Evolutionary conservation across 2,113 vertebrate species (phyloP).

Genomic region (Nicator chloris): DNA sequence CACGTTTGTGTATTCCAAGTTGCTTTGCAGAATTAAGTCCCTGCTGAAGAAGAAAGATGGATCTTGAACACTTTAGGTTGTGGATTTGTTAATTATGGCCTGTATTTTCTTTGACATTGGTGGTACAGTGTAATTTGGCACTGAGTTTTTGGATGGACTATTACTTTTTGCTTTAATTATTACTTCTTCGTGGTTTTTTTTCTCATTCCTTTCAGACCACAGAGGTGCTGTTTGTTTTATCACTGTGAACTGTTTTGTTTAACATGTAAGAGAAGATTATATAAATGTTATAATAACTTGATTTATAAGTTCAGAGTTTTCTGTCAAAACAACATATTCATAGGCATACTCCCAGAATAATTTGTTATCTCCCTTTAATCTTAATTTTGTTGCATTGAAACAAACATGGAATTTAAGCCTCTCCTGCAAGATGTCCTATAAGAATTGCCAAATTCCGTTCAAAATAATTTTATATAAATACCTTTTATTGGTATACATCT

Average conservation of each 20-base stretch:
- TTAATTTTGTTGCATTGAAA: not conserved
- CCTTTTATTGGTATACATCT: rapidly evolving
- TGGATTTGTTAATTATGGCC: not conserved
- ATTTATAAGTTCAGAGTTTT: conserved; percentile 4
- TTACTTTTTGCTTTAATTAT: not conserved
- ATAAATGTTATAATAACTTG: conserved; percentile 17
- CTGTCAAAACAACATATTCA: not conserved
- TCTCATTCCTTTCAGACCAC: not conserved
- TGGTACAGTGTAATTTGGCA: not conserved
- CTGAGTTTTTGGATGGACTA: not conserved
- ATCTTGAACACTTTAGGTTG: not conserved
- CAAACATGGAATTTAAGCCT: not conserved
- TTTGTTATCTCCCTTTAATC: not conserved
- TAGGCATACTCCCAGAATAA: not conserved
- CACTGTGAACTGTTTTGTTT: not conserved
- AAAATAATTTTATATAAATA: not conserved
- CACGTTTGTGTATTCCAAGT: too few relatives aligned
- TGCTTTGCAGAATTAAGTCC: not conserved
- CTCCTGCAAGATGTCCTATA: not conserved
- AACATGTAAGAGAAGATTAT: not conserved
- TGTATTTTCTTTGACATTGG: not conserved
- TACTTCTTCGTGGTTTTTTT: not conserved
- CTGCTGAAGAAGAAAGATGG: not conserved
- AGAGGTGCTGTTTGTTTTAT: not conserved
- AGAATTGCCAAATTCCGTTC: not conserved